Conservation (phyloP, 2,113 vertebrate genomes). For the Daboia siamensis region DNA sequence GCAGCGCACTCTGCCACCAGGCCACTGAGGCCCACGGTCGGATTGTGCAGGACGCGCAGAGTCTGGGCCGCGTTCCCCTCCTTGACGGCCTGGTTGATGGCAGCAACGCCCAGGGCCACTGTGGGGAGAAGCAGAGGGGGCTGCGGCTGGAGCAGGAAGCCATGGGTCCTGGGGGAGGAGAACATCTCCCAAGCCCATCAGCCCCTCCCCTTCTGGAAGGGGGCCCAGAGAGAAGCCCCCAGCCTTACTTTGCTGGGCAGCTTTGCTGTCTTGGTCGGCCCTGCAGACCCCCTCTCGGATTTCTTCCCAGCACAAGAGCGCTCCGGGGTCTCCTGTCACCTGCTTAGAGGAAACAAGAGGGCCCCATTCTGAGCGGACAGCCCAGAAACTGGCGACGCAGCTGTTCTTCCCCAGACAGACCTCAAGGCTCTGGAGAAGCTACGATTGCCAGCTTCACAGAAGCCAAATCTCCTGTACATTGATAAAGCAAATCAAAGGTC, state of each 20-base stretch:
- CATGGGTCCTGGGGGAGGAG: neutral
- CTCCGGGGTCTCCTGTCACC: constrained; percentile 71
- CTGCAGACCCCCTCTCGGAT: constrained; percentile 76
- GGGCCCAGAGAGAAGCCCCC: neutral
- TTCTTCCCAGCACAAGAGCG: constrained; percentile 85
- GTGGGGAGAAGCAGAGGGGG: neutral
- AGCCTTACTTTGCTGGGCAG: constrained; percentile 76
- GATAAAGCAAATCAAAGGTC: neutral
- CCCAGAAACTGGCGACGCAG: neutral
- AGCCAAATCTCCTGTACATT: neutral
- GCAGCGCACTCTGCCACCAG: constrained; percentile 68
- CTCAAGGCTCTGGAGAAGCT: neutral
- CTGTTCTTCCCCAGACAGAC: neutral
- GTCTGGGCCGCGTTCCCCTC: constrained; percentile 79
- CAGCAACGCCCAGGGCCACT: constrained; percentile 85
- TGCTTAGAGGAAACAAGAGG: constrained; percentile 15
- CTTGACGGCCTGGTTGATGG: constrained; percentile 90
- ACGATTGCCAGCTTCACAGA: neutral
- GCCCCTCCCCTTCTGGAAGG: neutral
- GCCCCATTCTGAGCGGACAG: neutral
- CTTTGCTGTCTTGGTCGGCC: constrained; percentile 80
- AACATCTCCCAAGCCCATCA: neutral
- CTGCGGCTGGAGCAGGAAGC: neutral
- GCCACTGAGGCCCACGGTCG: constrained; percentile 70
- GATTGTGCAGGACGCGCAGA: constrained; percentile 76